Conservation (phyloP, 2,797 vertebrate genomes). For the Melanotaenia maccullochi region DNA sequence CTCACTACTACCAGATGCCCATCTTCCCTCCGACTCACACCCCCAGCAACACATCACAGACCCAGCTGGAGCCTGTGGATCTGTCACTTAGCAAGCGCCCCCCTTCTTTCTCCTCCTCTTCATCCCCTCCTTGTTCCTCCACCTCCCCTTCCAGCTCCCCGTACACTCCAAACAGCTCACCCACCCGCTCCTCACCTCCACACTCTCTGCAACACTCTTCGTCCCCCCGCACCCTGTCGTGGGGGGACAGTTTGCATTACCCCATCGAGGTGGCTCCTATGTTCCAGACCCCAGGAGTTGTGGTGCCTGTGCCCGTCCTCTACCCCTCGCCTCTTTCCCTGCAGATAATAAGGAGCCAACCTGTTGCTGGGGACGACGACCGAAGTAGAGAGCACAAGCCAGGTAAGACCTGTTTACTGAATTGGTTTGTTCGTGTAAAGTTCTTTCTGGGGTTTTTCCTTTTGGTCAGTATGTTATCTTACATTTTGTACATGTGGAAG, state of each 20-base stretch:
- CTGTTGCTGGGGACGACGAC: slow-evolving; percentile 83
- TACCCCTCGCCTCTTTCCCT: slow-evolving; percentile 89
- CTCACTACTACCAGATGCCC: slow-evolving; percentile 63
- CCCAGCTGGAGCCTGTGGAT: slow-evolving; percentile 95
- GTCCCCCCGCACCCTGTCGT: slow-evolving; percentile 77
- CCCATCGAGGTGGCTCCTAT: slow-evolving; percentile 83
- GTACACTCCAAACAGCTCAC: slow-evolving; percentile 63
- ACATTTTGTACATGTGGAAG: not conserved
- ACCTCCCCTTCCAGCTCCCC: slow-evolving; percentile 83
- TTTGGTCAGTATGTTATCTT: not conserved
- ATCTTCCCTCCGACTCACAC: slow-evolving; percentile 79
- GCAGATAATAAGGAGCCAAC: slow-evolving; percentile 85
- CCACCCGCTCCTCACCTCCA: slow-evolving; percentile 82
- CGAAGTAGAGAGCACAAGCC: slow-evolving; percentile 64
- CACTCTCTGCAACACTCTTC: slow-evolving; percentile 85
- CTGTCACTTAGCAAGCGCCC: slow-evolving; percentile 92
- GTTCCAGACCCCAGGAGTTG: slow-evolving; percentile 71
- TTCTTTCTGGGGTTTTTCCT: not conserved
- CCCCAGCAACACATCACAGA: slow-evolving; percentile 80
- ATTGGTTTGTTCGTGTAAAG: not conserved
- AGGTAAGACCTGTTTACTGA: slow-evolving; percentile 49
- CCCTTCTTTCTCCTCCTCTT: slow-evolving; percentile 84
- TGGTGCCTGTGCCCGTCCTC: slow-evolving; percentile 91
- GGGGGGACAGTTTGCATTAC: slow-evolving; percentile 71
- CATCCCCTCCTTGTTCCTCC: slow-evolving; percentile 84